Conservation (phyloP, 2,797 vertebrate species). For the Danio choprae region DNA sequence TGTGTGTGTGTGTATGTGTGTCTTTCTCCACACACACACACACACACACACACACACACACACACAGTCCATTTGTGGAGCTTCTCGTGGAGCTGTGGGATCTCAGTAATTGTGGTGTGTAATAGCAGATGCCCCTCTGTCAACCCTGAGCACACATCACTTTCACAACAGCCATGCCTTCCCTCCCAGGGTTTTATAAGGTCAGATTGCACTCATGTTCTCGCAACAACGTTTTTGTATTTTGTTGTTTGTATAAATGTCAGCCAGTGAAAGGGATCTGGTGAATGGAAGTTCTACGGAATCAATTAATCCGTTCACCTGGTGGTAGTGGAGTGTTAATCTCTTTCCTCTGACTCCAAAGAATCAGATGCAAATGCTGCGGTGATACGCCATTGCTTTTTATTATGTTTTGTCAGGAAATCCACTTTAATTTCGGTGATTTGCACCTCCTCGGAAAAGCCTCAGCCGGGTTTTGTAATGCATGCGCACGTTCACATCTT, state of each 20-base stretch:
- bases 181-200: slow-evolving; percentile 32
- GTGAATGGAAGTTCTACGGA: slow-evolving; percentile 27
- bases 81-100: slow-evolving; percentile 48
- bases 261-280: slow-evolving; percentile 36
- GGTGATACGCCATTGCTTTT: slow-evolving; percentile 6
- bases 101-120: slow-evolving; percentile 56
- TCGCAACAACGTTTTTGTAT: slow-evolving; percentile 40
- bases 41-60: slow-evolving; percentile 27
- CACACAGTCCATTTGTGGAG: slow-evolving; percentile 41
- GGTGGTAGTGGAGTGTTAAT: slow-evolving; percentile 21
- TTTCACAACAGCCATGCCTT: slow-evolving; percentile 31
- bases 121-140: slow-evolving; percentile 55
- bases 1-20: no score
- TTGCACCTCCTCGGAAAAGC: background rate
- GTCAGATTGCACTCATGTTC: slow-evolving; percentile 48
- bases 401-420: slow-evolving; percentile 44
- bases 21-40: slow-evolving; percentile 30
- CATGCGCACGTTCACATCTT: slow-evolving; percentile 17
- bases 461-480: slow-evolving; percentile 23
- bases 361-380: slow-evolving; percentile 21
- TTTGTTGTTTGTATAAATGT: slow-evolving; percentile 48
- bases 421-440: slow-evolving; percentile 39
- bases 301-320: slow-evolving; percentile 47
- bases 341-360: background rate
- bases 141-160: slow-evolving; percentile 38